Conservation (phyloP, 2,888 invertebrate species). For the Amiota mariae region DNA sequence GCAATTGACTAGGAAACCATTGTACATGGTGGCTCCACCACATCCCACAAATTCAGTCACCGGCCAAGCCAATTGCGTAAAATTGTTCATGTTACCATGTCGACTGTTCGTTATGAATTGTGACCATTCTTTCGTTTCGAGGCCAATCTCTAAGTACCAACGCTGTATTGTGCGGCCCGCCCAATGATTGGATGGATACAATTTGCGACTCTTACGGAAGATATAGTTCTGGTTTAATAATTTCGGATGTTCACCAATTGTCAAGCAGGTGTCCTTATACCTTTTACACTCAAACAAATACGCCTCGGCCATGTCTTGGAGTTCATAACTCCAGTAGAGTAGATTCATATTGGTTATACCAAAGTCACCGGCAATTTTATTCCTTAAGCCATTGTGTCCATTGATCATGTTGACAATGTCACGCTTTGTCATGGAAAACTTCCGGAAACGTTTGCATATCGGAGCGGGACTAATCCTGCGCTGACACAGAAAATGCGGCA, state of each 20-base stretch:
- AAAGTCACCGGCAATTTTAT: slow-evolving; percentile 40
- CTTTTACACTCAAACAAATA: slow-evolving; percentile 42
- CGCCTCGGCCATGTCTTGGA: slow-evolving; percentile 47
- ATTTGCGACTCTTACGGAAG: neutral
- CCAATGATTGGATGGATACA: slow-evolving; percentile 30
- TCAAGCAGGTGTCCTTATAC: slow-evolving; percentile 38
- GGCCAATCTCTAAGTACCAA: slow-evolving; percentile 40
- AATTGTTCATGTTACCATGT: neutral
- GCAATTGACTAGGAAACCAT: slow-evolving; percentile 46
- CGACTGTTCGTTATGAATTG: neutral
- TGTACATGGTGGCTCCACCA: slow-evolving; percentile 45
- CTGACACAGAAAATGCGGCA: slow-evolving; percentile 40
- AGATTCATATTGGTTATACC: slow-evolving; percentile 46
- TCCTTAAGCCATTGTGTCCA: slow-evolving; percentile 48
- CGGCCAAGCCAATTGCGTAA: slow-evolving; percentile 44
- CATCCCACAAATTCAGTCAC: slow-evolving; percentile 47
- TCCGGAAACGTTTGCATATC: slow-evolving; percentile 37
- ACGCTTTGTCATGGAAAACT: neutral
- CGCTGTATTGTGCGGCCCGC: slow-evolving; percentile 39
- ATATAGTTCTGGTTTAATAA: slow-evolving; percentile 43
- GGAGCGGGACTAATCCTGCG: neutral
- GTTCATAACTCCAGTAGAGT: slow-evolving; percentile 46
- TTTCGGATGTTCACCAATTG: slow-evolving; percentile 32
- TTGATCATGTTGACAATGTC: slow-evolving; percentile 32
- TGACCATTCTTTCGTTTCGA: neutral